Conservation (phyloP, 2,888 invertebrate genomes). For the Myathropa florea region DNA sequence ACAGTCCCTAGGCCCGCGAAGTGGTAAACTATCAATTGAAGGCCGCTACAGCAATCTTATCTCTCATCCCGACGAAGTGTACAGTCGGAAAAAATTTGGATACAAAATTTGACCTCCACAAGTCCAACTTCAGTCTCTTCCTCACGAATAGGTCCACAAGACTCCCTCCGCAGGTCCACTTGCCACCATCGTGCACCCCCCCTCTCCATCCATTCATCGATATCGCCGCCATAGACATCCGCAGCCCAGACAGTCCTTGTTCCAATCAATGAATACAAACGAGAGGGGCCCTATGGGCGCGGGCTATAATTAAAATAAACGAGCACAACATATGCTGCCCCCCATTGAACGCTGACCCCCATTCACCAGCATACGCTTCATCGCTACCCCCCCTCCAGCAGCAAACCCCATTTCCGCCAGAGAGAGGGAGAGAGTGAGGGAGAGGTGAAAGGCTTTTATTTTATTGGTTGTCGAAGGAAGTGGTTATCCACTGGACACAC, state of each 20-base stretch:
- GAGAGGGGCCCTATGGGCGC: slow-evolving; percentile 5
- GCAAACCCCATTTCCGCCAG: too few species aligned
- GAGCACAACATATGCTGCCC: slow-evolving; percentile 9
- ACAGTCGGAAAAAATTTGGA: too few species aligned
- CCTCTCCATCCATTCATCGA: background rate
- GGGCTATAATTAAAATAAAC: slow-evolving; percentile 39
- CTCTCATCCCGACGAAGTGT: too few species aligned
- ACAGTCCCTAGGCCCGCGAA: too few species aligned
- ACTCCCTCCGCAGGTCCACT: background rate
- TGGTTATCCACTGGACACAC: slow-evolving; percentile 14
- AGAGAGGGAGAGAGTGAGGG: background rate
- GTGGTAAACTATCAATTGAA: too few species aligned
- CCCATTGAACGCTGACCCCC: background rate
- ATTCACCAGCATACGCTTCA: background rate
- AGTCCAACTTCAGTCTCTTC: too few species aligned
- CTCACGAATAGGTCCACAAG: too few species aligned
- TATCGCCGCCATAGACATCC: background rate
- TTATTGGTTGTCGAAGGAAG: slow-evolving; percentile 3
- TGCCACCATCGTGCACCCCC: background rate
- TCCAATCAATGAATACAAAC: slow-evolving; percentile 15
- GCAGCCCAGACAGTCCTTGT: background rate
- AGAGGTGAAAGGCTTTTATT: background rate
- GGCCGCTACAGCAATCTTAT: too few species aligned
- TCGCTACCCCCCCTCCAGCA: too few species aligned
- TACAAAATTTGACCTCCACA: too few species aligned